These are phyloP conservation scores for Telenomus remus DNA, from an alignment of 1,140 invertebrate genomes.

Conservation along the genomic window DNA sequence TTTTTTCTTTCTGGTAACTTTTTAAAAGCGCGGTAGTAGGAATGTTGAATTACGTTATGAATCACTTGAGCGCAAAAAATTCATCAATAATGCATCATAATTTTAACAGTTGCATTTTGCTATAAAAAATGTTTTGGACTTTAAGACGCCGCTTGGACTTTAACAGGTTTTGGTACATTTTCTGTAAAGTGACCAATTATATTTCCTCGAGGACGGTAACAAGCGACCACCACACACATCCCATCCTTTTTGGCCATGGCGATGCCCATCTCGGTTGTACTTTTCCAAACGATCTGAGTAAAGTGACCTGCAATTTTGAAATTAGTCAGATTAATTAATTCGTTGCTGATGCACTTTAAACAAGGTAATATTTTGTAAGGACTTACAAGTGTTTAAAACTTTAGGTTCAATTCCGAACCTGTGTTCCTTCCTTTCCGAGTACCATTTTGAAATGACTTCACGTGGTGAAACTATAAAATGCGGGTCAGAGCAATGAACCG, in stretches of 20 bases:
- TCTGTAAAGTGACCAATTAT: constrained; percentile 82
- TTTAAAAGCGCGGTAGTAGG: constrained; percentile 21
- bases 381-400: constrained; percentile 77
- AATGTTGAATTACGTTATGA: constrained; percentile 26
- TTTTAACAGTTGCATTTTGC: constrained; percentile 13
- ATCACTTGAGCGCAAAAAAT: constrained; percentile 21
- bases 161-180: constrained; percentile 80
- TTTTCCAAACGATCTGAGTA: constrained; percentile 86
- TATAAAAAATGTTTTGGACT: constrained; percentile 48
- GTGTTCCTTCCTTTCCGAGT: constrained; percentile 80
- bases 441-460: constrained; percentile 83
- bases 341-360: neutral
- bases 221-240: constrained; percentile 82
- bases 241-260: constrained; percentile 81
- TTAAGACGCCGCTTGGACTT: constrained; percentile 48
- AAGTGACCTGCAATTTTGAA: constrained; percentile 78
- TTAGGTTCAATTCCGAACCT: constrained; percentile 79
- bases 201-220: constrained; percentile 90
- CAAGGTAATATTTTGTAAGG: neutral
- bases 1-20: constrained; percentile 1
- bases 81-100: constrained; percentile 14
- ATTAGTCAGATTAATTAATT: neutral
- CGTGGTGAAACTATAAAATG: constrained; percentile 79
- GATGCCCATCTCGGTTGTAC: constrained; percentile 83
- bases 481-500: constrained; percentile 82